Percentiles rank a stretch among this genome's conserved stretches.
phyloP scores from a whole-genome alignment of 2,888 invertebrate genomes.

The Pandemis heparana region DNA sequence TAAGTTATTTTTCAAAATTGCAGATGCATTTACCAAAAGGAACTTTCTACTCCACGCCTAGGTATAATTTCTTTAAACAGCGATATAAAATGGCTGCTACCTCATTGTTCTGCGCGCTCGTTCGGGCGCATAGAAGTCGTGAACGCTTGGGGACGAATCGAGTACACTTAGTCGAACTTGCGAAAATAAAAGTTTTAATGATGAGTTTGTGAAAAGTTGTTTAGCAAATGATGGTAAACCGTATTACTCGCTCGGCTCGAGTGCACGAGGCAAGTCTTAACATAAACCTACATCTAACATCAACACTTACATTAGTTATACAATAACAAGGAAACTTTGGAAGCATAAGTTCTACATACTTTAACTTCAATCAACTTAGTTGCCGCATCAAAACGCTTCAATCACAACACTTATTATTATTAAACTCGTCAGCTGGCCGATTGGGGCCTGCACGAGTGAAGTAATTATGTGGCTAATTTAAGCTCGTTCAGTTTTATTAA shows the following conservation, averaged over 20 bases:
- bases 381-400: neutral
- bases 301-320: conserved; percentile 1
- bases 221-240: no score
- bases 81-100: conserved; percentile 87
- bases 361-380: neutral
- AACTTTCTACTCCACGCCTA: no score
- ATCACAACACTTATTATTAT: neutral
- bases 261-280: neutral
- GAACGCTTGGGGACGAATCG: conserved; percentile 86
- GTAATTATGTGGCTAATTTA: no score
- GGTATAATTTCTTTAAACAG: conserved; percentile 85
- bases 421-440: neutral
- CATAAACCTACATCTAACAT: neutral
- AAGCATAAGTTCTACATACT: neutral
- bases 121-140: conserved; percentile 86
- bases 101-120: conserved; percentile 87
- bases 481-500: no score
- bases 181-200: no score
- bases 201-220: no score
- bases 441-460: no score
- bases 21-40: no score
- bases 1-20: no score
- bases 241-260: no score
- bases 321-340: neutral
- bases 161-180: no score